Evolutionary conservation across 2,888 invertebrate species (phyloP), one percentile per base, ranked within the genome.

Genomic region (Chrysodeixis includens): DNA sequence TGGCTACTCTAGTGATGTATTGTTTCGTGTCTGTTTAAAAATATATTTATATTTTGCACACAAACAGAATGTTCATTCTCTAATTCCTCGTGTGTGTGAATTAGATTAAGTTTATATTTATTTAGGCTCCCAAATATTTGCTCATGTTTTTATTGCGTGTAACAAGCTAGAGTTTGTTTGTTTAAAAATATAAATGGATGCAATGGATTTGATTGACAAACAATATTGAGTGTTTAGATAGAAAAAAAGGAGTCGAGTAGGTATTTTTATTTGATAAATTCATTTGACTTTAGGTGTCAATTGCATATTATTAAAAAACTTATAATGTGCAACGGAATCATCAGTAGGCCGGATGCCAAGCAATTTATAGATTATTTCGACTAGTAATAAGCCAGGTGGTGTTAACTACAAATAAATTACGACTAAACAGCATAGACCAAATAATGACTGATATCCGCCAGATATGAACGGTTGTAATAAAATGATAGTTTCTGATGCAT

Each of bases 121-220:
- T 83, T 84, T 81, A 86, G 86, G 71, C 67, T 60, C 74, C 65
- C 77, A 86, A 87, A 87, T 86, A 76, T 87, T 88, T 86, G 78
- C 62, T 66, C 56, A 66, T 64, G 74, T 78, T 75, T 78, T 79
- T 78, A 82, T 83, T 83, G 82, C 77, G 70, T 61, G 59, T 59
- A 58, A 76, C 40, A 77, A 77, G 74, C 72, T 72, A 76, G 55
- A 67, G 58, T 68, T 69, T 78, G 78, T 83, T 80, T 78, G 66
- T 76, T 69, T 78, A 79, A 74, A 55, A 57, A 75, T 73, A 74
- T 55, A 62, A 75, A 60, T 71, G 54, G 30, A 62, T 65, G 49
- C 30, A 62, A 66, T 69, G 62, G 51, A 46, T 35, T 22, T 60
- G 40, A 55, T 60, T 40, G 52, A 60, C n/a, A 66, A 49, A 49